A percentile compares a stretch with the other conserved stretches of the same genome.
phyloP scores from a whole-genome alignment of 2,113 vertebrate genomes.

The Grammomys surdaster region DNA sequence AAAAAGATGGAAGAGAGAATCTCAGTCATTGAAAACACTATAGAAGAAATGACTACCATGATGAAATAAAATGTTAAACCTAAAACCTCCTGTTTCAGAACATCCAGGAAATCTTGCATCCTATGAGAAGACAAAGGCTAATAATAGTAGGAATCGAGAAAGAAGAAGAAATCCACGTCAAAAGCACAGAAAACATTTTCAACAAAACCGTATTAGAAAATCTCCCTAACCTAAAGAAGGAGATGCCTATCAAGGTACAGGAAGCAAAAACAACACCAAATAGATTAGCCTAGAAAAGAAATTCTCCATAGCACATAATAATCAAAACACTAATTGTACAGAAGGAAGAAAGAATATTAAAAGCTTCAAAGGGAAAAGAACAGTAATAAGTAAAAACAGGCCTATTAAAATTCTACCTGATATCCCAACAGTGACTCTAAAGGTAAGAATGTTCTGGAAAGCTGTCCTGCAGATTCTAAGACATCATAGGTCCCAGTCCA shows the following conservation, averaged over 20 bases:
- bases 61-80: neutral
- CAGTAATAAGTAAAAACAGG: neutral
- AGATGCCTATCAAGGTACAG: neutral
- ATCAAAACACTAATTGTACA: neutral
- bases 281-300: neutral
- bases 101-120: neutral
- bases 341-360: neutral
- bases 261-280: neutral
- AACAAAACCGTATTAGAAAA: neutral
- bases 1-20: neutral
- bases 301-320: neutral
- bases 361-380: neutral
- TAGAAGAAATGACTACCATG: neutral
- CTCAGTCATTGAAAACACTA: neutral
- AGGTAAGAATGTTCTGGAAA: neutral
- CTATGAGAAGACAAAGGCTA: neutral
- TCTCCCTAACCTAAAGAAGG: neutral
- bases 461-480: neutral
- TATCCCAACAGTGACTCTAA: neutral
- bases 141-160: neutral
- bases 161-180: neutral
- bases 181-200: neutral
- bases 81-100: neutral
- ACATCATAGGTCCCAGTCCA: neutral
- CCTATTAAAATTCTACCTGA: neutral